Conservation (phyloP, 2,797 vertebrate species). For the Hybognathus amarus region DNA sequence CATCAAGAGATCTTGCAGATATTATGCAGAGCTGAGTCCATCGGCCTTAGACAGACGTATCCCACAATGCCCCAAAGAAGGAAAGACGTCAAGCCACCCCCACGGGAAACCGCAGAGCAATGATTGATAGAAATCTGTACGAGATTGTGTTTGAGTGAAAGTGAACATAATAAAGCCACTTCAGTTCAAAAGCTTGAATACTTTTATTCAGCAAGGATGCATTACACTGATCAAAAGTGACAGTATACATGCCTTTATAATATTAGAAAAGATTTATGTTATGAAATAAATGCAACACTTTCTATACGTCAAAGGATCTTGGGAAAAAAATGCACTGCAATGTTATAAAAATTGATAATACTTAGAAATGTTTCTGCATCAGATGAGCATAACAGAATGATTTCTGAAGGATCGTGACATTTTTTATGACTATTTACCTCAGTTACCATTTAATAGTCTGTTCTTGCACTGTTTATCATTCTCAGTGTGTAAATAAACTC, state of each 20-base stretch:
- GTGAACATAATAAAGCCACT: background rate
- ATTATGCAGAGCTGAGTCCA: constrained; percentile 28
- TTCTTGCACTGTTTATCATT: background rate
- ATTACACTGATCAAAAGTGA: background rate
- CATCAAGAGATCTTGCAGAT: constrained; percentile 38
- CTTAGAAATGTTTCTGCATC: background rate
- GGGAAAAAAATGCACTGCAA: background rate
- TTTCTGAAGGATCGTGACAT: background rate
- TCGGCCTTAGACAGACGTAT: constrained; percentile 30
- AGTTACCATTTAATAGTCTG: no score
- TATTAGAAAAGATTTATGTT: background rate
- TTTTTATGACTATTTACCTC: background rate
- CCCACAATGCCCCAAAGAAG: constrained; percentile 34
- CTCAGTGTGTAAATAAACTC: background rate
- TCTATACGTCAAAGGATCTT: no score
- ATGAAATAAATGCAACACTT: background rate
- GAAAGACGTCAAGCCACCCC: constrained; percentile 46
- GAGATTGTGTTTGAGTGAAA: background rate
- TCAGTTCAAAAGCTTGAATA: background rate
- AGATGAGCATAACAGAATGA: background rate
- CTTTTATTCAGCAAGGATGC: background rate
- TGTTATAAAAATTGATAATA: background rate
- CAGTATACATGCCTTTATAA: background rate
- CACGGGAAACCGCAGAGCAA: constrained; percentile 44
- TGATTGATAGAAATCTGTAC: constrained; percentile 41